Evolutionary conservation across 1,140 invertebrate species (phyloP).

Genomic region (Rhyzopertha dominica): DNA sequence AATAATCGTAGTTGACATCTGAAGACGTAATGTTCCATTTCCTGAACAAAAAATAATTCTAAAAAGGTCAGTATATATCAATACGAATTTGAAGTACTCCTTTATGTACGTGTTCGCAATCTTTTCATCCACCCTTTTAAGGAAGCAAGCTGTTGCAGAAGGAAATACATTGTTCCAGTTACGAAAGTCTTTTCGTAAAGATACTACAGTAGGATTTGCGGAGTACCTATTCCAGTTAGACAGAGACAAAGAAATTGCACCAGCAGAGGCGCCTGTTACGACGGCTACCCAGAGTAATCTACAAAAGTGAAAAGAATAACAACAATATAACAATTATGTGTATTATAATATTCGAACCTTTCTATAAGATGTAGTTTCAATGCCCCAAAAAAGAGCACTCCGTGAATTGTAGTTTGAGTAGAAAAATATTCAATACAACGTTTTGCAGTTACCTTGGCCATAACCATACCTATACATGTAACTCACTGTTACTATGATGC

Average conservation of each 20-base stretch:
- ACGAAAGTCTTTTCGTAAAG: constrained; percentile 56
- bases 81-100: constrained; percentile 22
- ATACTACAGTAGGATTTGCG: constrained; percentile 56
- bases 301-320: constrained; percentile 16
- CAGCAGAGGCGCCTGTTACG: constrained; percentile 41
- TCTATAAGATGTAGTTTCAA: constrained; percentile 30
- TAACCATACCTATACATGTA: too few relatives aligned
- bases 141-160: constrained; percentile 50
- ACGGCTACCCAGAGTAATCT: constrained; percentile 51
- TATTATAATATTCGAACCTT: constrained; percentile 23
- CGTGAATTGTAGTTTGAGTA: constrained; percentile 38
- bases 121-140: constrained; percentile 42
- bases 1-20: constrained; percentile 46
- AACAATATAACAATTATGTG: constrained; percentile 4
- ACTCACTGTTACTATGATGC: too few relatives aligned
- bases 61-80: not conserved
- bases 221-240: constrained; percentile 52
- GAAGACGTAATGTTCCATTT: constrained; percentile 30
- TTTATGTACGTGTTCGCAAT: constrained; percentile 34
- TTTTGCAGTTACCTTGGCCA: too few relatives aligned
- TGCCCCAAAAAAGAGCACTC: constrained; percentile 32
- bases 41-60: constrained; percentile 24
- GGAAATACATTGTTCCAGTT: constrained; percentile 55
- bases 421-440: constrained; percentile 31
- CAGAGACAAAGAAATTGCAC: constrained; percentile 41